Conservation (phyloP, 2,113 vertebrate genomes). For the Pygoscelis antarcticus region DNA sequence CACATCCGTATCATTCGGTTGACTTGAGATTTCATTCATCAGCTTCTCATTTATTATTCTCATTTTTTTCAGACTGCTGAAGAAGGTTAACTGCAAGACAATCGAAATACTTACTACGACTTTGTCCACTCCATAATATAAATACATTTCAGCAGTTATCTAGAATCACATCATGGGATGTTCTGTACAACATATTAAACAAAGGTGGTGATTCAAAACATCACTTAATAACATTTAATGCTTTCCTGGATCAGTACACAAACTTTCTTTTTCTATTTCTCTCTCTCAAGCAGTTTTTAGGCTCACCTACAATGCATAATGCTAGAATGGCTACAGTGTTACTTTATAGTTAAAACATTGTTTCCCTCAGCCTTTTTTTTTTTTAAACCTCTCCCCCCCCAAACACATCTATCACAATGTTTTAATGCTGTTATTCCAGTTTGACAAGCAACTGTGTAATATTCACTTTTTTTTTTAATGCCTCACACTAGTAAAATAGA, state of each 20-base stretch:
- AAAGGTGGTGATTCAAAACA: not conserved
- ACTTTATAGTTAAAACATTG: not conserved
- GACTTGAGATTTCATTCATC: constrained; percentile 35
- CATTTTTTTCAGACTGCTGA: constrained; percentile 67
- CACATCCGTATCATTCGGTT: not conserved
- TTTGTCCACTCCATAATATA: not conserved
- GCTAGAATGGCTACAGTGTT: not conserved
- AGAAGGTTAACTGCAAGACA: constrained; percentile 67
- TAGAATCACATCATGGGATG: not conserved
- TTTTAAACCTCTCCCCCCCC: not conserved
- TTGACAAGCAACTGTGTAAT: not conserved
- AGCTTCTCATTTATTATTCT: constrained; percentile 61
- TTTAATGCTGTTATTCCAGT: not conserved
- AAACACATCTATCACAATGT: not conserved
- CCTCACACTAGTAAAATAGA: not conserved
- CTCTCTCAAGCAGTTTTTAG: not conserved
- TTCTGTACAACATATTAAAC: not conserved
- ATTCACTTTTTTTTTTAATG: not conserved
- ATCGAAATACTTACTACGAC: not conserved
- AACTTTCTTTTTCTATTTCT: not conserved
- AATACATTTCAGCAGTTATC: not conserved
- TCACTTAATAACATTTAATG: not conserved
- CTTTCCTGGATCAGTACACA: not conserved
- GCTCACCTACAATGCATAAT: not conserved
- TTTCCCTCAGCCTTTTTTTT: not conserved